Conservation (phyloP, 2,113 vertebrate species). For the Erythrocercus mccallii region DNA sequence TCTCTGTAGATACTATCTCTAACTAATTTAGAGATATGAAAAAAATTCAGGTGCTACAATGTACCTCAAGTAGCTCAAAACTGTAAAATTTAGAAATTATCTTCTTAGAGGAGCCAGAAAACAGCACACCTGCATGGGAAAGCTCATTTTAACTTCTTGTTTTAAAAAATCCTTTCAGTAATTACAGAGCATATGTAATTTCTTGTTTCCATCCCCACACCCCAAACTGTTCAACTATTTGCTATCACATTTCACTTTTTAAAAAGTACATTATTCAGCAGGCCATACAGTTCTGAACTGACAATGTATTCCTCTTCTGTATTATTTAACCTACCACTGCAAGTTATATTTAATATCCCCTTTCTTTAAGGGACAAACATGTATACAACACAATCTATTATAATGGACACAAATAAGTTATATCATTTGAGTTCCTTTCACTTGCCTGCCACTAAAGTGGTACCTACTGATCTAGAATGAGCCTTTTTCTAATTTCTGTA, state of each 20-base stretch:
- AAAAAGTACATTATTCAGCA: not conserved
- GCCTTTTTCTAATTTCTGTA: not conserved
- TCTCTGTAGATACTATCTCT: not conserved
- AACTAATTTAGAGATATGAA: slow-evolving; percentile 7
- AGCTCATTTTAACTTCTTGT: slow-evolving; percentile 29
- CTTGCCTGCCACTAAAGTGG: not conserved
- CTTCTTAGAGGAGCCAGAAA: slow-evolving; percentile 60
- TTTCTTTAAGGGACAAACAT: not conserved
- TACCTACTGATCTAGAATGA: not conserved
- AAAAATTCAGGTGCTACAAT: slow-evolving; percentile 24
- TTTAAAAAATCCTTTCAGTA: not conserved
- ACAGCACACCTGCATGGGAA: slow-evolving; percentile 53
- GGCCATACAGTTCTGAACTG: not conserved
- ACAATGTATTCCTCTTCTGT: not conserved
- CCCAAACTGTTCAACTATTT: not conserved
- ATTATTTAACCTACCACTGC: not conserved
- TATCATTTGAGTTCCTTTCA: not conserved
- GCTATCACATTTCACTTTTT: not conserved
- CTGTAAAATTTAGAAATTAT: slow-evolving; percentile 56
- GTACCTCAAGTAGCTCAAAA: slow-evolving; percentile 59
- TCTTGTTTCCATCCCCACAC: not conserved
- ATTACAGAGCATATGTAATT: not conserved
- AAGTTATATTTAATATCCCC: not conserved
- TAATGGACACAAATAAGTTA: not conserved
- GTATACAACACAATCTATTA: not conserved